Conservation (phyloP, 2,888 invertebrate species). For the Osmoderma eremita region DNA sequence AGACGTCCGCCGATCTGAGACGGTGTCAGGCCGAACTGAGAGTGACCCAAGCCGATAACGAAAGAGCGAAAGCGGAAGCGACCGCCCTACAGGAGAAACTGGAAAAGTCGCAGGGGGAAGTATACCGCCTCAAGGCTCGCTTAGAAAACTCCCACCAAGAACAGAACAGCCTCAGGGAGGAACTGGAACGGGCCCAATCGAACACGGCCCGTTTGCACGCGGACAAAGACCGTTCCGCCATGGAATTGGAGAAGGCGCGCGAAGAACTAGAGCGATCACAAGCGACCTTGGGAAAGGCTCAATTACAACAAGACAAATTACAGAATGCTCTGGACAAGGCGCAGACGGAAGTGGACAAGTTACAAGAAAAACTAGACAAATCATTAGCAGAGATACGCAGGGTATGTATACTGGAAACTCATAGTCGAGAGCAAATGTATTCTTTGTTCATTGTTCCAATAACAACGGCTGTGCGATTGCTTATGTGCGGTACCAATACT, state of each 20-base stretch:
- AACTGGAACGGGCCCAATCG: constrained; percentile 87
- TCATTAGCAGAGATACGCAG: constrained; percentile 83
- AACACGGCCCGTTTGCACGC: constrained; percentile 86
- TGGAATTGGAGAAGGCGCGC: constrained; percentile 85
- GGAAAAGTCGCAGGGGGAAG: constrained; percentile 94
- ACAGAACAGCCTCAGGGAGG: constrained; percentile 91
- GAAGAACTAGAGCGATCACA: constrained; percentile 91
- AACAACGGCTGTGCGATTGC: neutral
- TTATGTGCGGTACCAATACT: constrained; percentile 24
- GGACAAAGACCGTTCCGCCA: constrained; percentile 86
- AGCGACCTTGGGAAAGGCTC: constrained; percentile 89
- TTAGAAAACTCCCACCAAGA: constrained; percentile 95
- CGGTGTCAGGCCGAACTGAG: constrained; percentile 90
- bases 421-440: too few relatives aligned
- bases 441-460: neutral
- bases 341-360: constrained; percentile 89
- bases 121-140: constrained; percentile 92
- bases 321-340: constrained; percentile 89
- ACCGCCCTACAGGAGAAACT: constrained; percentile 89
- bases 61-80: constrained; percentile 84
- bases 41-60: constrained; percentile 91
- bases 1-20: constrained; percentile 83
- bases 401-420: constrained; percentile 65
- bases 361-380: constrained; percentile 89
- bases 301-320: constrained; percentile 90